Evolutionary conservation across 2,797 vertebrate genomes (phyloP), one percentile per base, ranked within the genome.

Genomic region (Tangara arthus): DNA sequence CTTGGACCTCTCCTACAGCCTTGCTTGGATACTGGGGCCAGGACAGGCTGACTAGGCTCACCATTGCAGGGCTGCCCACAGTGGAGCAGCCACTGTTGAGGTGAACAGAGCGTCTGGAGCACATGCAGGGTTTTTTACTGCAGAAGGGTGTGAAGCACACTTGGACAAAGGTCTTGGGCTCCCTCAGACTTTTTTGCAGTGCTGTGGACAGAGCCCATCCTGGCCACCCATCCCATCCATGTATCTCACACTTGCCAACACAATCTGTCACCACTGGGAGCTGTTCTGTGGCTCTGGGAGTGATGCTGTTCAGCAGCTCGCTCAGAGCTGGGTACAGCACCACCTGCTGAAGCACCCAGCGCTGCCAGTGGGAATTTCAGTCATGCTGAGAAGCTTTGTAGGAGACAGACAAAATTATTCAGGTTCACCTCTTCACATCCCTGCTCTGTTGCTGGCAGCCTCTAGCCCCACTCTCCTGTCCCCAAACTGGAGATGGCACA

Each of bases 161-260:
- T 47, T 50, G 18, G 35, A n/a, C 37, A 35, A n/a, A 41, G 17
- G 46, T 34, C 63, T 56, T 41, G 46, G 15, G 22, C 24, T 72
- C 19, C 78, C 72, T 81, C 66, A 35, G 72, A 16, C 0, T 0
- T 30, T 53, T 39, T 42, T 37, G 12, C 49, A n/a, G 44, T 0
- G 2, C 56, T 44, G 39, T 65, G 22, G 15, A 65, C 0, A 4
- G 47, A 39, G 42, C 13, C 24, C 32, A 5, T 6, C 13, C 27
- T 1, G 4, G 42, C 28, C 15, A 41, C 8, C 2, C 23, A 59
- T 52, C 28, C 32, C 23, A 8, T 34, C 37, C n/a, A n/a, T n/a
- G n/a, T n/a, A n/a, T n/a, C 34, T 28, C 3, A 1, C 0, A 0
- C 59, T 11, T 1, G 2, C 35, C 47, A 47, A 2, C 1, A 0